phyloP scores from a whole-genome alignment of 1,140 invertebrate genomes.

The Saccostrea echinata region DNA sequence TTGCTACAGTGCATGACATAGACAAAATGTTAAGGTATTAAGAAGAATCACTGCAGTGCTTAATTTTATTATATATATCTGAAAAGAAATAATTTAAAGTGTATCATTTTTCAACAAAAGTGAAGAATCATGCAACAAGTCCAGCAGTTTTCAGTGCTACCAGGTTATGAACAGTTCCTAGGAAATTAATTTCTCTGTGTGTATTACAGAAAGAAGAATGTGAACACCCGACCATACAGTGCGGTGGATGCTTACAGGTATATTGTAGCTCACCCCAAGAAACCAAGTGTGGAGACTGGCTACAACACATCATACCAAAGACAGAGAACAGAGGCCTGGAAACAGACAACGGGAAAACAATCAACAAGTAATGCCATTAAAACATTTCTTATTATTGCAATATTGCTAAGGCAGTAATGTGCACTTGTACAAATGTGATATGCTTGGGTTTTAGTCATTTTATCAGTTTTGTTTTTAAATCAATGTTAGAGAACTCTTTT shows the following conservation, averaged over 20 bases:
- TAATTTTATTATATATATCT: too few relatives aligned
- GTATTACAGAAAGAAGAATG: conserved; percentile 31
- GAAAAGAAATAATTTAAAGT: too few relatives aligned
- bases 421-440: too few relatives aligned
- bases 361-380: not conserved
- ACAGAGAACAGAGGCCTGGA: conserved; percentile 65
- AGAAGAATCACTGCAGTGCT: too few relatives aligned
- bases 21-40: not conserved
- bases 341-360: conserved; percentile 34
- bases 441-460: too few relatives aligned
- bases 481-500: too few relatives aligned
- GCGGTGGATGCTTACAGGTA: conserved; percentile 65
- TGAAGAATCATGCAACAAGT: too few relatives aligned
- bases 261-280: conserved; percentile 56
- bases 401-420: not conserved
- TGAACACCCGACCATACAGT: conserved; percentile 57
- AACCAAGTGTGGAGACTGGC: conserved; percentile 22
- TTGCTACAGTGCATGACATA: not conserved
- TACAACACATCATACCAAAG: conserved; percentile 64
- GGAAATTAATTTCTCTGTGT: not conserved
- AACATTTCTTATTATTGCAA: not conserved
- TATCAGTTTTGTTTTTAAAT: too few relatives aligned
- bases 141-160: too few relatives aligned
- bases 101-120: too few relatives aligned
- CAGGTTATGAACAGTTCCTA: too few relatives aligned